Base-by-base conservation (phyloP, 1,140 invertebrate genomes). In the Drosophila leontia region DNA sequence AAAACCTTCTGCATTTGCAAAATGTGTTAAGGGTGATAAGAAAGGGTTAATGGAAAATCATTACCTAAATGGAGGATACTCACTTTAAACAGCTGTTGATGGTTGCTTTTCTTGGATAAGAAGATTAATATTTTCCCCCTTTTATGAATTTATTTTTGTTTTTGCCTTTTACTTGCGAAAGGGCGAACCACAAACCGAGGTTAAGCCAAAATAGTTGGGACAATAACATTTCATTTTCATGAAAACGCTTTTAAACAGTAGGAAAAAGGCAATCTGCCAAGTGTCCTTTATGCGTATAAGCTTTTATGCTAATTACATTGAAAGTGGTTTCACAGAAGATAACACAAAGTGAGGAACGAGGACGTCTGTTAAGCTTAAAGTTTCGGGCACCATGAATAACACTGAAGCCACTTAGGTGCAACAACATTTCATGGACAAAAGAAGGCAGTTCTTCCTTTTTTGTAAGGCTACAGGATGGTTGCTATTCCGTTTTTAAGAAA, bases 241-340 rank as follows among this genome's bases (percentile, higher is more conserved):
- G 37, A 55, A 53, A 55, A 9, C 51, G 7, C n/a, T 13, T 17
- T 34, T 12, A 13, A 35, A 2, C n/a, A 13, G 17, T 6, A 15
- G 7, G 7, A 15, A 55, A 35, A n/a, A 34, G n/a, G 29, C 34
- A 37, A 15, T 55, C 13, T 55, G 51, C 17, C 29, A 7, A 51
- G 48, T 51, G 48, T 51, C 19, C 51, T 19, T 55, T 37, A 55
- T 55, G 51, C 17, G n/a, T 55, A 23, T 23, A 55, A 35, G 17
- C 51, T 39, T 55, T 55, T 55, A 55, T 15, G 35, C 53, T 23
- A 55, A 55, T 55, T 55, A 55, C 53, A 55, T 23, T 55, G 53
- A 55, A 55, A 55, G 53, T 15, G 35, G 35, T 55, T 55, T 39
- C 53, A n/a, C 53, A 11, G 7, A 39, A 55, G 0, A 15, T 55